Conservation (phyloP, 2,113 vertebrate genomes). For the Platycercus adscitus region DNA sequence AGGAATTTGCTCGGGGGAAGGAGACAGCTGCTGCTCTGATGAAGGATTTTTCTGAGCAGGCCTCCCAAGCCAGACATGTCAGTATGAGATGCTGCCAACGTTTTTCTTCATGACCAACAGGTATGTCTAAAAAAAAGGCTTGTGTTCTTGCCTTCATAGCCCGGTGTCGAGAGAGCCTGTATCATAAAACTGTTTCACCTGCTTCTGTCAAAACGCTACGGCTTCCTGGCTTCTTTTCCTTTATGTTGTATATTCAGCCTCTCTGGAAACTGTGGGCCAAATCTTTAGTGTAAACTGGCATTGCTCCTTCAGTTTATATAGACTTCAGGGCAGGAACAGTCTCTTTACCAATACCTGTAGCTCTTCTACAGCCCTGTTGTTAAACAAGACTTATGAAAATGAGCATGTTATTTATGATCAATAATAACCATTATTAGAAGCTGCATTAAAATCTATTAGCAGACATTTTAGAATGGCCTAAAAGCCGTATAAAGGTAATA, state of each 20-base stretch:
- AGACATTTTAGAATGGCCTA: not conserved
- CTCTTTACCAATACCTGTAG: not conserved
- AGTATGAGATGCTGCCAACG: conserved; percentile 76
- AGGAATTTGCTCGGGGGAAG: conserved; percentile 75
- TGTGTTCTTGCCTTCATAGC: not conserved
- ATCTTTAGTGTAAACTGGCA: not conserved
- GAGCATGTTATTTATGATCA: not conserved
- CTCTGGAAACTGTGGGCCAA: not conserved
- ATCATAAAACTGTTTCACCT: not conserved
- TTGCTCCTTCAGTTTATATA: not conserved
- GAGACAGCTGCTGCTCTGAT: conserved; percentile 74
- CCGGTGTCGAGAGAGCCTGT: not conserved
- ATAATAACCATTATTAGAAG: not conserved
- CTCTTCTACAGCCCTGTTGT: not conserved
- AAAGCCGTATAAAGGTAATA: not conserved
- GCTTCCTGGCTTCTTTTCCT: not conserved
- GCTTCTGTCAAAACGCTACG: not conserved
- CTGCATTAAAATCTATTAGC: not conserved
- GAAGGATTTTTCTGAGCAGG: conserved; percentile 81
- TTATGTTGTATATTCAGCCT: not conserved
- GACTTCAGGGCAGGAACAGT: not conserved
- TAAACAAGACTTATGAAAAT: not conserved
- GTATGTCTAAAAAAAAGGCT: conserved; percentile 72
- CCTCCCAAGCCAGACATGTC: conserved; percentile 74
- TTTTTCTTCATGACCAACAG: conserved; percentile 84